Base-by-base conservation (phyloP, 1,140 invertebrate genomes). In the Microvelia longipes region DNA sequence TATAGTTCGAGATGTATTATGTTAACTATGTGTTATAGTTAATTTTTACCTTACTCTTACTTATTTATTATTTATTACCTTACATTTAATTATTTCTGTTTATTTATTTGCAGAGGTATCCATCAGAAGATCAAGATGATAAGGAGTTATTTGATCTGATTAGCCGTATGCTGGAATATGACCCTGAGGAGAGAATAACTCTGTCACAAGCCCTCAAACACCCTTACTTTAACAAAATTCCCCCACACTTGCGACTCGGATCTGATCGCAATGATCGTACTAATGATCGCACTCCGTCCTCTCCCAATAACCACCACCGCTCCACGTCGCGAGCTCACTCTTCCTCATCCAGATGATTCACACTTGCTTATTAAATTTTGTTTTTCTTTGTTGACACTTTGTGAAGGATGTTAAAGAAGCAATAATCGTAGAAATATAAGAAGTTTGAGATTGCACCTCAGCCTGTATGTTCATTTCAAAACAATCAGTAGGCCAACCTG, bases 131-230 rank as follows among this genome's bases (percentile, higher is more conserved):
- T 75, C 87, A 92, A 71, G 96, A 98, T 74, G 92, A 98, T 79
- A 85, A 88, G 70, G 87, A 94, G 75, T 81, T 99, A 73, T 98
- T 99, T 81, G 93, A 98, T 77, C 82, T 99, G 72, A 91, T 99
- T 73, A 85, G 88, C 73, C 87, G 88, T 80, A 99, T 99, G 96
- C 81, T 99, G 76, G 94, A 98, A 71, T 99, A 98, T 80, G 94
- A 98, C 76, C 96, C 96, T 27, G 84, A 85, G 15, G 87, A 92
- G 76, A 85, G 97, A 64, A 92, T 98, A 73, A 90, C 90, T 68
- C 82, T 99, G 71, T 85, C 86, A 35, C 94, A 98, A 73, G 92
- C 95, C 2, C 80, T 99, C 71, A 81, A 85, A 29, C 96, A 99
- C 83, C 89, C 92, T 26, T 98, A 98, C 83, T 98, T 98, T 80